A percentile compares a stretch with the other conserved stretches of the same genome.
Evolutionary conservation across 2,113 vertebrate species (phyloP).

Genomic region (Pan paniscus): DNA sequence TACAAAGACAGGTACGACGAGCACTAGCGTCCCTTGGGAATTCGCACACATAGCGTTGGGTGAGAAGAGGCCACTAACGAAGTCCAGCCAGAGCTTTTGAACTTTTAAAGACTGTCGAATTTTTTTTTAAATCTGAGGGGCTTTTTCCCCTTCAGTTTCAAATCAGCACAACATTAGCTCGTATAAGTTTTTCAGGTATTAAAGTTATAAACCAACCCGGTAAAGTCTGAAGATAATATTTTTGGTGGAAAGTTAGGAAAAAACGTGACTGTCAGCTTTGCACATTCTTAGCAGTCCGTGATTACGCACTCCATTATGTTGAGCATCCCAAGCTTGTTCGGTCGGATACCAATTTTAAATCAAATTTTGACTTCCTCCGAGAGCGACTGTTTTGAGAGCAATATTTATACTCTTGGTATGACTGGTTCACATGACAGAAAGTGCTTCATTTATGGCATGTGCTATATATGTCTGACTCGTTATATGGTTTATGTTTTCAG

Average conservation of each 20-base stretch:
- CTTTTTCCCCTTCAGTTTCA: neutral
- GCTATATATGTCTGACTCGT: conserved; percentile 35
- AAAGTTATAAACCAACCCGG: neutral
- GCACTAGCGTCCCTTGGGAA: neutral
- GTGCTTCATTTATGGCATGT: conserved; percentile 33
- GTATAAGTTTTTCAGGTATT: neutral
- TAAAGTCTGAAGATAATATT: neutral
- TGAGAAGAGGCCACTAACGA: neutral
- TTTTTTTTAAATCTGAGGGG: no score
- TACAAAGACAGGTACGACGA: accelerated
- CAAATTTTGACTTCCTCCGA: neutral
- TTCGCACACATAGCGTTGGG: accelerated
- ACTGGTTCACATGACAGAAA: conserved; percentile 25
- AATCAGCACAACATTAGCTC: neutral
- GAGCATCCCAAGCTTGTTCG: neutral
- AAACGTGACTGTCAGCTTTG: neutral
- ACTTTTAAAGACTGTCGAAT: neutral
- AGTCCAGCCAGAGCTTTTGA: neutral
- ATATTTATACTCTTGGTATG: neutral
- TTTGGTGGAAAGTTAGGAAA: neutral
- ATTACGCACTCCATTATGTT: neutral
- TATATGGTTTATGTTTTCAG: conserved; percentile 72
- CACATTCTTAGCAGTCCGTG: neutral
- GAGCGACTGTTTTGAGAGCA: neutral
- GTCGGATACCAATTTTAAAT: neutral